Conservation (phyloP, 1,140 invertebrate genomes). For the Saccostrea glomerata region DNA sequence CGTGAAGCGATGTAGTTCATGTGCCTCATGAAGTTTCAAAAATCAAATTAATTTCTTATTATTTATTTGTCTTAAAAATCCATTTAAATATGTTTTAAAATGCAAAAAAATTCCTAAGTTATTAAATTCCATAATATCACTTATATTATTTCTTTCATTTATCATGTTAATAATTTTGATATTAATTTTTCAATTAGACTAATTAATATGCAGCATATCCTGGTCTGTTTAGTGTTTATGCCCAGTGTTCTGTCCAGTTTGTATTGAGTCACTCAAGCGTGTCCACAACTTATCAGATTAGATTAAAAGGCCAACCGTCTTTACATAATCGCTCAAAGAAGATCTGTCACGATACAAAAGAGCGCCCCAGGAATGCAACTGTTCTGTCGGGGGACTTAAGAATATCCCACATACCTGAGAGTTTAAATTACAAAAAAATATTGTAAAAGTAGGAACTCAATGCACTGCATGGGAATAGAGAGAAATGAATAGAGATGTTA, state of each 20-base stretch:
- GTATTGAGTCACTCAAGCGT: background rate
- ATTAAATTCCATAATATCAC: too few species aligned
- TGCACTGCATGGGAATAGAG: background rate
- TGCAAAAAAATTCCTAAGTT: too few species aligned
- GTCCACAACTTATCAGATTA: background rate
- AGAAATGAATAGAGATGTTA: background rate
- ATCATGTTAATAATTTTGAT: too few species aligned
- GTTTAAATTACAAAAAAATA: conserved; percentile 8
- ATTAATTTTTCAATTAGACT: too few species aligned
- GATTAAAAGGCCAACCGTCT: conserved; percentile 27
- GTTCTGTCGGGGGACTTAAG: background rate
- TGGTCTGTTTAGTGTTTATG: too few species aligned
- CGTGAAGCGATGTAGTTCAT: too few species aligned
- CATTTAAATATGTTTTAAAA: too few species aligned
- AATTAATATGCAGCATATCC: too few species aligned
- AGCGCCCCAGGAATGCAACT: background rate
- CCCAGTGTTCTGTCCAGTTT: conserved; percentile 4
- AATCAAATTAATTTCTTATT: too few species aligned
- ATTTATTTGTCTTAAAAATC: too few species aligned
- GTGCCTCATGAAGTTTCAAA: too few species aligned
- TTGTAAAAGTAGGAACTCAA: background rate
- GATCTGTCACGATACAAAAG: conserved; percentile 8
- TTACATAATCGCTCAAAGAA: conserved; percentile 34
- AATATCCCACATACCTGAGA: background rate
- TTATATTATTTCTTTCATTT: too few species aligned